phyloP scores from a whole-genome alignment of 2,888 invertebrate species.

The Chouioia cunea region DNA sequence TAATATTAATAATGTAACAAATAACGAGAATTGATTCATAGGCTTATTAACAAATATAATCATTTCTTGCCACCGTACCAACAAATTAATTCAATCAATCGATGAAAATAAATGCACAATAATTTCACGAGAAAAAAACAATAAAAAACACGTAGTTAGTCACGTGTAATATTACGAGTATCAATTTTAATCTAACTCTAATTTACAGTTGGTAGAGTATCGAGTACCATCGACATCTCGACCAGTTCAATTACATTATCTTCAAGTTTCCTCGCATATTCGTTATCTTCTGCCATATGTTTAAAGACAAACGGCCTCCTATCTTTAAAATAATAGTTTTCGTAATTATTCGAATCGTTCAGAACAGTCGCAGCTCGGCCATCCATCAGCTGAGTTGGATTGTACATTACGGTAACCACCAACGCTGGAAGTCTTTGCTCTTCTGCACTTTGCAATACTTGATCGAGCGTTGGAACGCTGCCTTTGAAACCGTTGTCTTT shows the following conservation, averaged over 20 bases:
- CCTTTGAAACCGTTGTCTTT: conserved; percentile 34
- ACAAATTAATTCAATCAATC: no score
- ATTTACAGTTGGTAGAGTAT: conserved; percentile 35
- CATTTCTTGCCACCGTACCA: no score
- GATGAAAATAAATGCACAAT: no score
- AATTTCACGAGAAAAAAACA: no score
- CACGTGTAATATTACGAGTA: no score
- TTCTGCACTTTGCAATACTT: conserved; percentile 57
- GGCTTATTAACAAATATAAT: no score
- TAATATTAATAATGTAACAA: no score
- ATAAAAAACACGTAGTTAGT: no score
- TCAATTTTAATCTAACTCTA: background rate
- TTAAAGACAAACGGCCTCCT: conserved; percentile 53
- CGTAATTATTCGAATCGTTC: conserved; percentile 51
- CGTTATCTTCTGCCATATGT: conserved; percentile 53
- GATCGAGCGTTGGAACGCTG: conserved; percentile 64
- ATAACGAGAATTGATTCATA: no score
- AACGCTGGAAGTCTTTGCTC: conserved; percentile 60
- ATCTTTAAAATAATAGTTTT: conserved; percentile 50
- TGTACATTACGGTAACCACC: conserved; percentile 57
- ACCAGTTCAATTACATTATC: conserved; percentile 55
- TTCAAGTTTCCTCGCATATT: conserved; percentile 54
- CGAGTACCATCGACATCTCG: conserved; percentile 46
- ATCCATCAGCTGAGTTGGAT: conserved; percentile 59
- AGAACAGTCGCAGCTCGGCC: conserved; percentile 53